phyloP scores from a whole-genome alignment of 2,888 invertebrate species.

The Anodontia alba region DNA sequence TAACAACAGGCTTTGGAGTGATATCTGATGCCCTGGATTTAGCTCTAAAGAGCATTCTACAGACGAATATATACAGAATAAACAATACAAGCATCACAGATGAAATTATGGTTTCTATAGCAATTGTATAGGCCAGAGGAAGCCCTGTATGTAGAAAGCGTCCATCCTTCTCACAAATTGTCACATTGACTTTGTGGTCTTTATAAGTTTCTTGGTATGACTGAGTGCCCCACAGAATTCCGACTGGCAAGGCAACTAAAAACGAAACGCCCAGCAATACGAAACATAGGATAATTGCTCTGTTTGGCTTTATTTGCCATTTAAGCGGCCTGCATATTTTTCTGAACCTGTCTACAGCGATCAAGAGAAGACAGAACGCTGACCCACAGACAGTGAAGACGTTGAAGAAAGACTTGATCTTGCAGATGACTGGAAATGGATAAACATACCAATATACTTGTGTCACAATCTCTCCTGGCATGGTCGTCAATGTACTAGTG shows the following conservation, averaged over 20 bases:
- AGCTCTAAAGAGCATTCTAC: neutral
- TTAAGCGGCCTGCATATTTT: slow-evolving; percentile 72
- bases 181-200: slow-evolving; percentile 26
- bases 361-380: slow-evolving; percentile 66
- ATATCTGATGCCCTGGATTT: too few relatives aligned
- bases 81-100: slow-evolving; percentile 36
- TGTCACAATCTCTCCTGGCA: slow-evolving; percentile 53
- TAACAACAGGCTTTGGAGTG: too few relatives aligned
- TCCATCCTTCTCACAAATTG: slow-evolving; percentile 46
- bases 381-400: slow-evolving; percentile 60
- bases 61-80: slow-evolving; percentile 42
- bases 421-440: slow-evolving; percentile 37
- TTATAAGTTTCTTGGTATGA: slow-evolving; percentile 13
- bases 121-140: slow-evolving; percentile 30
- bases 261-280: slow-evolving; percentile 29
- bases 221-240: slow-evolving; percentile 53
- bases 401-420: slow-evolving; percentile 58
- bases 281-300: slow-evolving; percentile 29
- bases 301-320: slow-evolving; percentile 36
- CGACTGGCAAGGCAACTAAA: slow-evolving; percentile 41
- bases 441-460: slow-evolving; percentile 54
- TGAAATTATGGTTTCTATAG: slow-evolving; percentile 25
- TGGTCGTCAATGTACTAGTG: slow-evolving; percentile 46
- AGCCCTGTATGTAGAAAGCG: slow-evolving; percentile 14
- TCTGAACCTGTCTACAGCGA: slow-evolving; percentile 70